Percentiles rank a stretch among this genome's conserved stretches.
Evolutionary conservation across 1,140 invertebrate species (phyloP).

Genomic region (Hyles euphorbiae): DNA sequence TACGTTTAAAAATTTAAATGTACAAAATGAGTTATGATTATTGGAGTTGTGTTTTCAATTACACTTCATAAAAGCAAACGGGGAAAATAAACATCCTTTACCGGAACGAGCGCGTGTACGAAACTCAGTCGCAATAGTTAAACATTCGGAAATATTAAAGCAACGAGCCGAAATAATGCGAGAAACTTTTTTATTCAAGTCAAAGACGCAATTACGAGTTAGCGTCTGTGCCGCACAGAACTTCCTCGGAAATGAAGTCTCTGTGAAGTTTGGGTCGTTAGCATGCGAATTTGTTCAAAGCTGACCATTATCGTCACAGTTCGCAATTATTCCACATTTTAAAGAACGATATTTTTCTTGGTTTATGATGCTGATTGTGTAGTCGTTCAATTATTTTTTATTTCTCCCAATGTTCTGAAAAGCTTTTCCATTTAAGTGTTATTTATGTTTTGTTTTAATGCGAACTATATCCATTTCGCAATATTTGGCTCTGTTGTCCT

Average conservation of each 20-base stretch:
- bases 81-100: neutral
- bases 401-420: no score
- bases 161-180: neutral
- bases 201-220: conserved; percentile 24
- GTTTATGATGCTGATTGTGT: no score
- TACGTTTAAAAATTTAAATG: no score
- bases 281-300: conserved; percentile 19
- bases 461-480: no score
- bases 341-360: no score
- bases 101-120: conserved; percentile 35
- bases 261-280: conserved; percentile 20
- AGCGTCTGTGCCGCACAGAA: conserved; percentile 12
- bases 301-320: conserved; percentile 5
- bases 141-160: neutral
- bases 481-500: neutral
- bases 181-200: conserved; percentile 27
- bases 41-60: no score
- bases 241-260: conserved; percentile 18
- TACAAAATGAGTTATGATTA: no score
- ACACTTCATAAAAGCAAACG: no score
- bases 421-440: no score
- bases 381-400: neutral
- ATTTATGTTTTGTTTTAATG: no score
- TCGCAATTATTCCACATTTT: neutral
- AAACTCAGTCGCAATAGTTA: conserved; percentile 20